These are phyloP conservation scores for Corythornis leucogaster DNA, from an alignment of 2,797 vertebrate species.

Conservation along the genomic window DNA sequence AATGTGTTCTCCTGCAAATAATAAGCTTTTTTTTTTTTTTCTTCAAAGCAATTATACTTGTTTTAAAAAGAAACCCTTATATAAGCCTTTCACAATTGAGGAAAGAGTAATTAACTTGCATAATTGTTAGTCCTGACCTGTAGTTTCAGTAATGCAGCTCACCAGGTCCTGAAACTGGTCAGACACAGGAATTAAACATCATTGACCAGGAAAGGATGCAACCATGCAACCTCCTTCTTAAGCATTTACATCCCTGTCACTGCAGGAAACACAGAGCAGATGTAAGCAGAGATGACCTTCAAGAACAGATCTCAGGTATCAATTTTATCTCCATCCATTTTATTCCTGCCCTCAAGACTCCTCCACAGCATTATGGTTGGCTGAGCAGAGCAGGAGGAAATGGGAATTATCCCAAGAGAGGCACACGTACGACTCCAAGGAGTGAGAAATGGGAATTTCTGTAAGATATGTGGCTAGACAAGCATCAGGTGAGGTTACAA, in stretches of 20 bases:
- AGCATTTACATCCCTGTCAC: neutral
- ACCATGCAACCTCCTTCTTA: neutral
- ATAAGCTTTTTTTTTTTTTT: neutral
- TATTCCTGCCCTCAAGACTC: slow-evolving; percentile 20
- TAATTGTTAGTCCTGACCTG: slow-evolving; percentile 41
- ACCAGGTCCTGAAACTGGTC: neutral
- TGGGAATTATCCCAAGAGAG: neutral
- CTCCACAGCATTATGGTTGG: neutral
- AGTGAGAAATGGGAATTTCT: neutral
- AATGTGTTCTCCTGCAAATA: slow-evolving; percentile 4
- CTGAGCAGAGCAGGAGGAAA: slow-evolving; percentile 10
- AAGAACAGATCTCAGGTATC: neutral
- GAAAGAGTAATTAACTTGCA: slow-evolving; percentile 52
- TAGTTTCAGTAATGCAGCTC: slow-evolving; percentile 3
- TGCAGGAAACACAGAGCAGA: neutral
- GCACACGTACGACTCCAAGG: neutral
- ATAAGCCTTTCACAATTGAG: slow-evolving; percentile 30
- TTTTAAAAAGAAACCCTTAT: slow-evolving; percentile 55
- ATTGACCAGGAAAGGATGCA: neutral
- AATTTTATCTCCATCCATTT: slow-evolving; percentile 14
- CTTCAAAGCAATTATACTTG: slow-evolving; percentile 39
- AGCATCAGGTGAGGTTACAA: neutral
- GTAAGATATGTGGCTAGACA: neutral
- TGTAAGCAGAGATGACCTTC: neutral
- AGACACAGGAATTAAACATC: neutral